Base-by-base conservation (phyloP, 2,888 invertebrate species). In the Cataglyphis rosenhaueri region DNA sequence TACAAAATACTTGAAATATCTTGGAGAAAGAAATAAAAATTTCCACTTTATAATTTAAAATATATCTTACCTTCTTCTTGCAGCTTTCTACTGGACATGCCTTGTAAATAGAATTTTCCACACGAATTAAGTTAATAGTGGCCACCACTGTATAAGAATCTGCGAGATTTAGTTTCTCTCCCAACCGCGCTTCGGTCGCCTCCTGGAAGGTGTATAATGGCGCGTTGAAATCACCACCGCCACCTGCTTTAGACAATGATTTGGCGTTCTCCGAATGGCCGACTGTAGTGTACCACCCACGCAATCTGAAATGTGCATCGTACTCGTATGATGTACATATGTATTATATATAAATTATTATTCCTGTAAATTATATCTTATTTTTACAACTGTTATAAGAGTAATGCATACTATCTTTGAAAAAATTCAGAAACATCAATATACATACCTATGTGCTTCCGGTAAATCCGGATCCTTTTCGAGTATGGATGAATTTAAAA, bases 251-350 rank as follows among this genome's bases (percentile, higher is more conserved):
- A 0, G 93, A 93, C n/a, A 98, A 95, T 88, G 97, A 96, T 83
- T 95, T 96, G 15, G 95, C 93, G 18, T 97, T 96, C 91, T 96
- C 95, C 48, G 95, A 94, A 6, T 95, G 95, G 6, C 98, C 98
- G 41, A 96, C 97, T 88, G 96, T 96, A 93, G 98, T 98, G 94
- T 96, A 99, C 99, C 99, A 99, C 44, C 98, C 98, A 79, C 98
- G 96, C 65, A 99, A 95, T 87, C 93, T 94, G 61, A 71, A 57
- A 81, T 32, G 12, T 59, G 18, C 3, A 18, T 25, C 6, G 9
- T 66, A 66, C 5, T 44, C 15, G 1, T 44, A 18, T 18, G 6
- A 48, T 48, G 18, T 18, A 6, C 6, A n/a, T 9, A 66, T 66
- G 29, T 10, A 52, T 35, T 8, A 55, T 29, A 32, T 21, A 52